Conservation (phyloP, 2,888 invertebrate genomes). For the Leucophora obtusa region DNA sequence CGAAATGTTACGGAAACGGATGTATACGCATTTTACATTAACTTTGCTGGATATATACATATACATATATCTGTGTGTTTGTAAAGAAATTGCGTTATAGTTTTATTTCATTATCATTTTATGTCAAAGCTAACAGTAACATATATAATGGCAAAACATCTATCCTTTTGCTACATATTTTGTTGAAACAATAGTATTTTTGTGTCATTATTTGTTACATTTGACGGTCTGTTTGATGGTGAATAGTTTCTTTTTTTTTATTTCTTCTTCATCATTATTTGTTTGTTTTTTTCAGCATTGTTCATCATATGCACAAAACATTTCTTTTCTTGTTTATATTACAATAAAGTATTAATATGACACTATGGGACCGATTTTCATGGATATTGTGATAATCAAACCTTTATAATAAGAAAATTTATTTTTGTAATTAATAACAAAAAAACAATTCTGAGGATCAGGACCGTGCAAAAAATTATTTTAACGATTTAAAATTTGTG, state of each 20-base stretch:
- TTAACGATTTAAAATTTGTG: too few relatives aligned
- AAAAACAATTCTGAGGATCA: too few relatives aligned
- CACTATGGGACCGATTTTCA: neutral
- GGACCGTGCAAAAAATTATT: too few relatives aligned
- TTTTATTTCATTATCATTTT: neutral
- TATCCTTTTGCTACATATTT: neutral
- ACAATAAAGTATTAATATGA: neutral
- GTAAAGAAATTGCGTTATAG: neutral
- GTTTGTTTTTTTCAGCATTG: neutral
- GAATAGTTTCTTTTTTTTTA: too few relatives aligned
- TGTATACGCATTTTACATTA: slow-evolving; percentile 46
- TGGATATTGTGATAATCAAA: too few relatives aligned
- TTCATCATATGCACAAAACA: neutral
- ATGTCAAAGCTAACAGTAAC: neutral
- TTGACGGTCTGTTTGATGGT: neutral
- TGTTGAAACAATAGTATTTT: neutral
- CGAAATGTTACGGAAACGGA: slow-evolving; percentile 58
- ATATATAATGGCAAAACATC: neutral
- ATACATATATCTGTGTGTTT: slow-evolving; percentile 15
- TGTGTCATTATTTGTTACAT: neutral
- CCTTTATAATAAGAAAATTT: too few relatives aligned
- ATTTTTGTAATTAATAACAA: too few relatives aligned
- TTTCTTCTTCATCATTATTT: neutral
- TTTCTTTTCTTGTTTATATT: neutral
- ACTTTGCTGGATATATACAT: slow-evolving; percentile 19